Conservation (phyloP, 2,113 vertebrate species). For the Pheucticus melanocephalus region DNA sequence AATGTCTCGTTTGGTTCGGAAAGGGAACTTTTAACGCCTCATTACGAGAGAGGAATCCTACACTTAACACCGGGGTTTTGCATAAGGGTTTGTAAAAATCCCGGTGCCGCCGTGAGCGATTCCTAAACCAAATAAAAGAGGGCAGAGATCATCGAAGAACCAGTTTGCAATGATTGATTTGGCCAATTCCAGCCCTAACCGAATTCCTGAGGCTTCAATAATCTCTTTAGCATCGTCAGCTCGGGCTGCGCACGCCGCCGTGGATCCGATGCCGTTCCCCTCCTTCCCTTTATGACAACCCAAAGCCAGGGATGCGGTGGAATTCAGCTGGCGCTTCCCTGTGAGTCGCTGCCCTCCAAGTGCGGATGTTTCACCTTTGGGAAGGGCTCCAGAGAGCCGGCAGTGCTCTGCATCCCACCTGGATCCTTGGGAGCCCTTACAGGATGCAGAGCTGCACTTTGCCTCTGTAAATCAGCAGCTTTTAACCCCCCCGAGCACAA, state of each 20-base stretch:
- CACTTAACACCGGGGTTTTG: background rate
- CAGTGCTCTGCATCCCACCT: background rate
- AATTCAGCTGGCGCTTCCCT: background rate
- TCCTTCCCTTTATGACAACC: background rate
- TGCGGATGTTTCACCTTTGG: background rate
- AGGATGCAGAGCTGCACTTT: background rate
- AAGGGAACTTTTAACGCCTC: background rate
- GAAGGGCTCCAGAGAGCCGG: background rate
- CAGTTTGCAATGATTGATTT: slow-evolving; percentile 9
- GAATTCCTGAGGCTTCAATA: background rate
- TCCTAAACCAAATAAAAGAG: background rate
- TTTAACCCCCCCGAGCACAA: background rate
- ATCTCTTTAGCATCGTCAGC: slow-evolving; percentile 18
- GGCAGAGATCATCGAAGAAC: background rate
- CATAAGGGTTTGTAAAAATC: background rate
- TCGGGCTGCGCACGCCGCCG: fast-evolving
- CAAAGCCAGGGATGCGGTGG: background rate
- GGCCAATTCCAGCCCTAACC: background rate
- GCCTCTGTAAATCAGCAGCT: background rate
- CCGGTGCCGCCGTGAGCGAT: fast-evolving
- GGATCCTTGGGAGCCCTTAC: background rate
- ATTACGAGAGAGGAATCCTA: fast-evolving
- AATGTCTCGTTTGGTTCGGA: background rate
- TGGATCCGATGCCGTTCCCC: fast-evolving
- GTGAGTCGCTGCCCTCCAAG: background rate